Base-by-base conservation (phyloP, 1,140 invertebrate species). In the Drosophila melanica region DNA sequence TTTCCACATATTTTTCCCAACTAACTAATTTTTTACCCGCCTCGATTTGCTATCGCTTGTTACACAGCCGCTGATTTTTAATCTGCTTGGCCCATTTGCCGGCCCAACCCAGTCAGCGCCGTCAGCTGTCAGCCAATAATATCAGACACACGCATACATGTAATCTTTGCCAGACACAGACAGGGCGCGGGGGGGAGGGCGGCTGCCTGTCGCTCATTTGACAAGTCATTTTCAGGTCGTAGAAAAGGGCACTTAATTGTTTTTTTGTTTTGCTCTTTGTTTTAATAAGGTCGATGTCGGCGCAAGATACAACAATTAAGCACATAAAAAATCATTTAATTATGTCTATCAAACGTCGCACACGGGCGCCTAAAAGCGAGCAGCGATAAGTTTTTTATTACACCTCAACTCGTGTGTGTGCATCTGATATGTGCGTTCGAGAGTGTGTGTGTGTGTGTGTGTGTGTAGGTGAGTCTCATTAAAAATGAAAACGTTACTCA, bases 271-370 rank as follows among this genome's bases (percentile, higher is more conserved):
- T 81, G 80, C 84, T 79, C 75, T 72, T 44, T 51, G 66, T 65
- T 76, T 81, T 67, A 76, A 86, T 86, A 82, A 74, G 69, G 75
- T 63, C 72, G 79, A 79, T 70, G 75, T 82, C 72, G 75, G 66
- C 55, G 30, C 66, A 55, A 68, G 70, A 86, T 79, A 86, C 70
- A 81, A 64, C 67, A 82, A 76, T 86, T 86, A 86, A 82, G 79
- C 72, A 87, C 67, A 78, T 73, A 86, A 81, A 86, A 86, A 86
- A 87, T 87, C 82, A 86, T 87, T 86, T 86, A 74, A 79, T 82
- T 82, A 78, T 87, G 82, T 86, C 84, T 86, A 78, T 82, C 79
- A 86, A 79, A 79, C 51, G 80, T 62, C 68, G 79, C 57, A 69
- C 53, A 77, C 41, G 48, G 42, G 63, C 65, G 77, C 81, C 81